Evolutionary conservation across 1,140 invertebrate species (phyloP).

Genomic region (Cepaea nemoralis): DNA sequence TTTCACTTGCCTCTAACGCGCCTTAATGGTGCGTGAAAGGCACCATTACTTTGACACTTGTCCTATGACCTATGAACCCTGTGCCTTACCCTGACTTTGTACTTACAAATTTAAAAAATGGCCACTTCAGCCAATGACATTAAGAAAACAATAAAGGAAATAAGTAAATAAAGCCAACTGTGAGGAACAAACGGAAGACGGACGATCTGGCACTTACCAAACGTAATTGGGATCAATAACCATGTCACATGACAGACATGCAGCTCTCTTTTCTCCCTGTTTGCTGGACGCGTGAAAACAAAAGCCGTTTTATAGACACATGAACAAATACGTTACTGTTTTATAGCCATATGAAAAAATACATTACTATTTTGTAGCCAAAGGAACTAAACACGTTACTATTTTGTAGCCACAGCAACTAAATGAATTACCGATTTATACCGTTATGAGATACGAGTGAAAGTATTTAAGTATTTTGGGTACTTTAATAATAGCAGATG

Average conservation of each 20-base stretch:
- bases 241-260: constrained; percentile 7
- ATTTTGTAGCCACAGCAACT: neutral
- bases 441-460: neutral
- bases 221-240: neutral
- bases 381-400: neutral
- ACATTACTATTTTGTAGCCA: neutral
- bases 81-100: no score
- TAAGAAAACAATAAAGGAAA: neutral
- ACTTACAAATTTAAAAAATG: neutral
- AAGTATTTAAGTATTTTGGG: no score
- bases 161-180: neutral
- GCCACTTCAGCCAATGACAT: neutral
- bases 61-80: no score
- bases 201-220: neutral
- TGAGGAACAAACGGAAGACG: neutral
- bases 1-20: no score
- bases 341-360: neutral
- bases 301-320: no score
- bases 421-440: neutral
- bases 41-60: no score
- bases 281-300: no score
- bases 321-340: no score
- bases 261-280: neutral
- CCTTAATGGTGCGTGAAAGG: no score
- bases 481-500: no score